Conservation (phyloP, 2,797 vertebrate species). For the Epinephelus coioides region DNA sequence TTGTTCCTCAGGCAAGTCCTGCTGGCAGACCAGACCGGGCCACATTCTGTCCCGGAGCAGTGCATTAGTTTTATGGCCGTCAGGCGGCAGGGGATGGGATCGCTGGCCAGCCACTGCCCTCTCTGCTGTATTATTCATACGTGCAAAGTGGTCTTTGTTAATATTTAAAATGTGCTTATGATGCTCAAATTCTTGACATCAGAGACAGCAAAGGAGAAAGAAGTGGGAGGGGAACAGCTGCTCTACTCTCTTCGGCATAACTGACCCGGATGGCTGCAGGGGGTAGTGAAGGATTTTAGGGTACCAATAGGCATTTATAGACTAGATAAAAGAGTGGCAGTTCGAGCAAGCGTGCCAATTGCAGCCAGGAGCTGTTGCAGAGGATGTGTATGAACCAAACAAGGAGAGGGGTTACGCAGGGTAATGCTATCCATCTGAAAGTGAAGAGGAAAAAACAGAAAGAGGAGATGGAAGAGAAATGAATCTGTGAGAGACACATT, state of each 20-base stretch:
- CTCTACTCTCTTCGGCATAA: conserved; percentile 54
- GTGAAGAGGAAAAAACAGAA: conserved; percentile 36
- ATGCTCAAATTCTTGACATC: conserved; percentile 84
- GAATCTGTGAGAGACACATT: conserved; percentile 73
- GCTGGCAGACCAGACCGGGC: conserved; percentile 59
- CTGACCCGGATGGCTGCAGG: conserved; percentile 55
- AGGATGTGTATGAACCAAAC: conserved; percentile 58
- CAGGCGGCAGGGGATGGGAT: conserved; percentile 82
- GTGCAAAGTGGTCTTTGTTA: conserved; percentile 91
- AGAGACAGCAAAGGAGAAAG: conserved; percentile 70
- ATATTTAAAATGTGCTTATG: conserved; percentile 92
- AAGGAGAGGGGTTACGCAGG: conserved; percentile 58
- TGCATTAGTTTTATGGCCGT: conserved; percentile 89
- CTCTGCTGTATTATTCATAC: conserved; percentile 90
- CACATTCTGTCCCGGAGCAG: conserved; percentile 77
- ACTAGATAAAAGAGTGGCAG: conserved; percentile 62
- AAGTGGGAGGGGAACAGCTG: conserved; percentile 65
- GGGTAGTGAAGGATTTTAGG: conserved; percentile 69
- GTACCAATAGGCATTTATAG: conserved; percentile 68
- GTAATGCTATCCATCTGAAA: conserved; percentile 58
- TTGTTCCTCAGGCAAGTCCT: conserved; percentile 59
- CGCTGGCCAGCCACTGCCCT: conserved; percentile 83
- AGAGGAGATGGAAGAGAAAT: conserved; percentile 60
- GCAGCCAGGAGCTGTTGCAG: conserved; percentile 45
- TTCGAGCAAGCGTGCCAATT: conserved; percentile 62